phyloP scores from a whole-genome alignment of 1,140 invertebrate species.

The Cherax destructor region DNA sequence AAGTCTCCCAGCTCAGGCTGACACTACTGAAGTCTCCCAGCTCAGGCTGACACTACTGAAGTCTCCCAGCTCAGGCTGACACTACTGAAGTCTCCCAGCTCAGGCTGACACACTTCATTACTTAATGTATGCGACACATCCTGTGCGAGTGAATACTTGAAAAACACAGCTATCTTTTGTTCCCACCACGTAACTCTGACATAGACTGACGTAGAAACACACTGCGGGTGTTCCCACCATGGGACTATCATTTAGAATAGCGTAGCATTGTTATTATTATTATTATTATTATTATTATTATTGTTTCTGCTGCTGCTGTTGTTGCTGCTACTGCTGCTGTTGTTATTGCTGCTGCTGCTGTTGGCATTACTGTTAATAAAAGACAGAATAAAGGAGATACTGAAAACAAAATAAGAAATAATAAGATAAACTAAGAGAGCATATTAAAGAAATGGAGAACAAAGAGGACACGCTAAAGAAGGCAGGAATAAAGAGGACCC shows the following conservation, averaged over 20 bases:
- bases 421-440: background rate
- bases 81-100: too few relatives aligned
- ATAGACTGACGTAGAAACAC: too few relatives aligned
- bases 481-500: background rate
- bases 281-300: conserved; percentile 4
- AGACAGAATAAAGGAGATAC: background rate
- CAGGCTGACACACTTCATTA: too few relatives aligned
- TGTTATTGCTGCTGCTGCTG: background rate
- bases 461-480: background rate
- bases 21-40: too few relatives aligned
- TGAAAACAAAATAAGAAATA: conserved; percentile 1
- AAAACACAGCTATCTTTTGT: too few relatives aligned
- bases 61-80: too few relatives aligned
- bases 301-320: background rate
- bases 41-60: too few relatives aligned
- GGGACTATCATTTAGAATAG: background rate
- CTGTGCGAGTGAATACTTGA: too few relatives aligned
- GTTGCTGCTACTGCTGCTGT: background rate
- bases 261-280: background rate
- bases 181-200: too few relatives aligned
- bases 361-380: background rate
- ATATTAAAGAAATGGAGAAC: background rate
- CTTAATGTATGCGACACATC: too few relatives aligned
- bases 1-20: too few relatives aligned
- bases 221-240: too few relatives aligned